Conservation (phyloP, 2,797 vertebrate genomes). For the Girardinus metallicus region DNA sequence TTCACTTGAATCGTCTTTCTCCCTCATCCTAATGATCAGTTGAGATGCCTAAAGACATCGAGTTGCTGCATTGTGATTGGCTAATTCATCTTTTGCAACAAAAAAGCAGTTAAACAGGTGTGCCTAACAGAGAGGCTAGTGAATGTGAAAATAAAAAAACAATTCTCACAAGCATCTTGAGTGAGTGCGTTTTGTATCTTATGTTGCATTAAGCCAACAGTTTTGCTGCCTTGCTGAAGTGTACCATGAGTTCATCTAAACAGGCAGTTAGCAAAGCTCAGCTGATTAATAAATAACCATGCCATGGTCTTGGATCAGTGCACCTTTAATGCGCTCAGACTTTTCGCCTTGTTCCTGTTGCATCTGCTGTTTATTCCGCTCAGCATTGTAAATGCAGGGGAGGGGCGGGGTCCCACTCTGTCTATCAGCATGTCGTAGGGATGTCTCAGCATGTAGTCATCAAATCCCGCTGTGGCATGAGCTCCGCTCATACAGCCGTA, state of each 20-base stretch:
- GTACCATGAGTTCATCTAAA: conserved; percentile 65
- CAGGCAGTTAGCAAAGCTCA: conserved; percentile 78
- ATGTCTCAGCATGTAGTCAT: conserved; percentile 75
- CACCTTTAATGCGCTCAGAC: conserved; percentile 75
- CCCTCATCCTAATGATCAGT: background rate
- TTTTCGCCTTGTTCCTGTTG: conserved; percentile 71
- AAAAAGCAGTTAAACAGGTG: background rate
- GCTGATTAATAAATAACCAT: conserved; percentile 83
- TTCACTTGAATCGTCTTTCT: background rate
- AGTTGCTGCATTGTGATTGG: background rate
- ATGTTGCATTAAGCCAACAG: conserved; percentile 58
- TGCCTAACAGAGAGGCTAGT: background rate
- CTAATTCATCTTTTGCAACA: background rate
- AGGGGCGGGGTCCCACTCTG: conserved; percentile 60
- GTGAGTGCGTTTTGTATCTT: conserved; percentile 32
- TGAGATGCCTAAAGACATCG: background rate
- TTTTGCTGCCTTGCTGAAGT: conserved; percentile 62
- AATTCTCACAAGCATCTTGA: conserved; percentile 11
- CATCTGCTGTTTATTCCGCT: conserved; percentile 61
- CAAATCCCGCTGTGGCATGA: conserved; percentile 69
- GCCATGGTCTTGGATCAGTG: conserved; percentile 74
- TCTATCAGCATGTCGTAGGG: conserved; percentile 67
- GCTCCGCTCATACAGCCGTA: conserved; percentile 50
- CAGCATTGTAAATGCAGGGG: conserved; percentile 58
- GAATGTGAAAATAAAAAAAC: background rate